A percentile compares a stretch with the other conserved stretches of the same genome.
phyloP scores from a whole-genome alignment of 1,140 invertebrate species.

The Cotesia chilonis region DNA sequence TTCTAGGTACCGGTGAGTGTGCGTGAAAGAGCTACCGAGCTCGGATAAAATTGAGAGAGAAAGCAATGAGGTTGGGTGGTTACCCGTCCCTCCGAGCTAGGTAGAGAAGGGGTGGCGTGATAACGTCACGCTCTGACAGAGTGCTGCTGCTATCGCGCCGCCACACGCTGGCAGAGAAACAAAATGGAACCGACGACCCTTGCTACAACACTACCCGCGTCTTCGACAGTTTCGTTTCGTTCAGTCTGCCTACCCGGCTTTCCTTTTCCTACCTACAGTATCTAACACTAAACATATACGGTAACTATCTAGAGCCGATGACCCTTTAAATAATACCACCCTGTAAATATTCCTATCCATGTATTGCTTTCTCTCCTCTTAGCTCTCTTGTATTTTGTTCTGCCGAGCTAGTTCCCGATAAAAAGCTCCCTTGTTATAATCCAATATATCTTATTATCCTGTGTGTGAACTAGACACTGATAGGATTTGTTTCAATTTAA shows the following conservation, averaged over 20 bases:
- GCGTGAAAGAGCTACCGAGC: conserved; percentile 41
- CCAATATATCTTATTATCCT: too few relatives aligned
- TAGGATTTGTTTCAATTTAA: too few relatives aligned
- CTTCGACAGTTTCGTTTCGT: neutral
- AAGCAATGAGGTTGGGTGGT: conserved; percentile 10
- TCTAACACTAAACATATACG: too few relatives aligned
- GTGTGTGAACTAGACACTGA: too few relatives aligned
- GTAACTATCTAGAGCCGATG: conserved; percentile 8
- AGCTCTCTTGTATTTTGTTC: too few relatives aligned
- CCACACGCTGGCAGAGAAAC: conserved; percentile 68
- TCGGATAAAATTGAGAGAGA: conserved; percentile 32
- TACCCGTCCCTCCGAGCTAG: conserved; percentile 49
- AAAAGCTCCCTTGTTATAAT: too few relatives aligned
- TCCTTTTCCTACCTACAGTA: too few relatives aligned
- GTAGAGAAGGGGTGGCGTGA: conserved; percentile 65
- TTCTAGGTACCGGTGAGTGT: neutral
- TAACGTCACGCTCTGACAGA: conserved; percentile 69
- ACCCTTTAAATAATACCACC: conserved; percentile 11
- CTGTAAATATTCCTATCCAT: too few relatives aligned
- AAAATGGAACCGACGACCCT: conserved; percentile 65
- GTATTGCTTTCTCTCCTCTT: too few relatives aligned
- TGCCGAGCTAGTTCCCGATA: too few relatives aligned
- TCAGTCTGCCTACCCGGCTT: neutral
- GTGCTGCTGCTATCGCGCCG: conserved; percentile 67
- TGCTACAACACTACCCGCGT: conserved; percentile 21